These are phyloP conservation scores for Gila orcuttii DNA, from an alignment of 2,113 vertebrate genomes.

Conservation along the genomic window DNA sequence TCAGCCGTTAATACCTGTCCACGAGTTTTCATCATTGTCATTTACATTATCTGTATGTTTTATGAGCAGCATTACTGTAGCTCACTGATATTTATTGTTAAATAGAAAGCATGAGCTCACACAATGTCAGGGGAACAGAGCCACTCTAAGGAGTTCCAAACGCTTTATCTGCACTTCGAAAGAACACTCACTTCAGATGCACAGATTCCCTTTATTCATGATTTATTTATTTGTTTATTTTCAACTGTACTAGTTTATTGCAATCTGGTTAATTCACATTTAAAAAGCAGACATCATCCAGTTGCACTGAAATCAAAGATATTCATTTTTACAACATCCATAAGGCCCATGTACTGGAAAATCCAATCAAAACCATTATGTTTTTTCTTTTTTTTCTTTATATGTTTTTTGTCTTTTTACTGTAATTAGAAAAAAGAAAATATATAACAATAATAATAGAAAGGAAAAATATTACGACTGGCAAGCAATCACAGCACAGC, in stretches of 20 bases:
- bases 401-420: slow-evolving; percentile 79
- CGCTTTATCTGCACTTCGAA: slow-evolving; percentile 26
- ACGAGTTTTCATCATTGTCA: neutral
- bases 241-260: slow-evolving; percentile 94
- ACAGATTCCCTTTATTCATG: slow-evolving; percentile 87
- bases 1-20: neutral
- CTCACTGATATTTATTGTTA: slow-evolving; percentile 20
- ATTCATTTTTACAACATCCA: slow-evolving; percentile 97
- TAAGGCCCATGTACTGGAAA: slow-evolving; percentile 96
- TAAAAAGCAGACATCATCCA: slow-evolving; percentile 97
- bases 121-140: neutral
- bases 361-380: slow-evolving; percentile 93
- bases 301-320: slow-evolving; percentile 95
- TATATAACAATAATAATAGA: slow-evolving; percentile 90
- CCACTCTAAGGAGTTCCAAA: neutral
- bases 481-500: slow-evolving; percentile 98
- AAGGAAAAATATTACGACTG: slow-evolving; percentile 92
- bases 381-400: slow-evolving; percentile 61
- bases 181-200: slow-evolving; percentile 74
- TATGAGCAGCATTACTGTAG: neutral
- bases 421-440: slow-evolving; percentile 88
- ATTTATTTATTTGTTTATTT: slow-evolving; percentile 79
- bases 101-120: slow-evolving; percentile 18
- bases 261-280: slow-evolving; percentile 99
- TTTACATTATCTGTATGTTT: neutral